Conservation (phyloP, 2,888 invertebrate species). For the Zaprionus lineosus region DNA sequence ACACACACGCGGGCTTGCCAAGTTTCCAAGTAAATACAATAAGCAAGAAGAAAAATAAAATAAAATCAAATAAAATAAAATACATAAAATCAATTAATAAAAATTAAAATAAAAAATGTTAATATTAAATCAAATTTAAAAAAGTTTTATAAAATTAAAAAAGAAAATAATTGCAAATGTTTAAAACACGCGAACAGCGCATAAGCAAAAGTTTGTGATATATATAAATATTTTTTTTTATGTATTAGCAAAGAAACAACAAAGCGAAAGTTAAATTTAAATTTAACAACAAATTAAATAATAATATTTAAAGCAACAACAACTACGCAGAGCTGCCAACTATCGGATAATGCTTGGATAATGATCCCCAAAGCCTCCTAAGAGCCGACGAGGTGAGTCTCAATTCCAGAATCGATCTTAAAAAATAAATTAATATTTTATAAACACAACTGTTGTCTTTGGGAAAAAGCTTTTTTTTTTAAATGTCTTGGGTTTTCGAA, state of each 20-base stretch:
- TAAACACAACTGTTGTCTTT: conserved; percentile 1
- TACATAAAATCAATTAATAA: background rate
- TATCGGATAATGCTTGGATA: conserved; percentile 75
- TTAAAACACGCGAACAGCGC: conserved; percentile 37
- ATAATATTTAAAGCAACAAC: conserved; percentile 1
- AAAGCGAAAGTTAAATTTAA: conserved; percentile 4
- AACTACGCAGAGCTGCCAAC: conserved; percentile 19
- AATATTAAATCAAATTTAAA: conserved; percentile 31
- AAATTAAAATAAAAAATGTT: background rate
- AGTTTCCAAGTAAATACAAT: conserved; percentile 34
- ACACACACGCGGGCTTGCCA: conserved; percentile 65
- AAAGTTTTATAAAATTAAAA: conserved; percentile 21
- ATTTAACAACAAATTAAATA: conserved; percentile 39
- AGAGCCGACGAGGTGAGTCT: conserved; percentile 55
- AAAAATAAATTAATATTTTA: no score
- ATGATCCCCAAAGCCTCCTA: conserved; percentile 48
- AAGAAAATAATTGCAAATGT: conserved; percentile 37
- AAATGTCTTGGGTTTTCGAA: conserved; percentile 23
- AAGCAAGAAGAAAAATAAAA: conserved; percentile 36
- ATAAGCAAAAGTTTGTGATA: conserved; percentile 72
- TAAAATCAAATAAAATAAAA: no score
- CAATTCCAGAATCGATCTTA: background rate
- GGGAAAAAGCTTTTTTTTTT: conserved; percentile 1
- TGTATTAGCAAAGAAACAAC: conserved; percentile 61
- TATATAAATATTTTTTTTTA: conserved; percentile 75